Evolutionary conservation across 2,113 vertebrate genomes (phyloP).

Genomic region (Rostratula benghalensis): DNA sequence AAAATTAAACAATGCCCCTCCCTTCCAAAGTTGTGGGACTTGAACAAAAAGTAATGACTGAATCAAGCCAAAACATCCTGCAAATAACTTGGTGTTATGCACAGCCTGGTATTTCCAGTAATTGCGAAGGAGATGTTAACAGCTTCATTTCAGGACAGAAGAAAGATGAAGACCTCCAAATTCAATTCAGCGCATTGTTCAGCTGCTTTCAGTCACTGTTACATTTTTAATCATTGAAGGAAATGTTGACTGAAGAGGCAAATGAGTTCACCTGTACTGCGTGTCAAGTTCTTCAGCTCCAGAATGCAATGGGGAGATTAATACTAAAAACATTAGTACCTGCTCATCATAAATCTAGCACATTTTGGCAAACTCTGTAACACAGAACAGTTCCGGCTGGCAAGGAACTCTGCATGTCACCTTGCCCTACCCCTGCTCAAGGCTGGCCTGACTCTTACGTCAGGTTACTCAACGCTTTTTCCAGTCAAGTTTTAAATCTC

Average conservation of each 20-base stretch:
- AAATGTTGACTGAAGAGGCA: neutral
- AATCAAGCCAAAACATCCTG: neutral
- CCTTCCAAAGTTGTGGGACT: neutral
- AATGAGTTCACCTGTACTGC: neutral
- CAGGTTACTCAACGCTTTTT: neutral
- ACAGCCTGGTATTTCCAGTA: neutral
- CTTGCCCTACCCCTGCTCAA: neutral
- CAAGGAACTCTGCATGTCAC: neutral
- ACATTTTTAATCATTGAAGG: conserved; percentile 11
- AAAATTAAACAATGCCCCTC: neutral
- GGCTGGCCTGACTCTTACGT: neutral
- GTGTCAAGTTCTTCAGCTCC: neutral
- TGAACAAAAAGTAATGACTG: neutral
- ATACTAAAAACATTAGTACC: neutral
- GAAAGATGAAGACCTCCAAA: neutral
- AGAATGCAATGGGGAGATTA: neutral
- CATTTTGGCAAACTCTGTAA: neutral
- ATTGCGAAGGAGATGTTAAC: neutral
- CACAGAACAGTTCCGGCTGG: neutral
- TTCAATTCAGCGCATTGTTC: neutral
- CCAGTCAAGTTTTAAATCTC: neutral
- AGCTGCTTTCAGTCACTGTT: neutral
- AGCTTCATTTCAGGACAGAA: neutral
- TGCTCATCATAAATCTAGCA: neutral
- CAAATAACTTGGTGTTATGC: neutral